Conservation (phyloP, 2,797 vertebrate genomes). For the Mastacembelus armatus region DNA sequence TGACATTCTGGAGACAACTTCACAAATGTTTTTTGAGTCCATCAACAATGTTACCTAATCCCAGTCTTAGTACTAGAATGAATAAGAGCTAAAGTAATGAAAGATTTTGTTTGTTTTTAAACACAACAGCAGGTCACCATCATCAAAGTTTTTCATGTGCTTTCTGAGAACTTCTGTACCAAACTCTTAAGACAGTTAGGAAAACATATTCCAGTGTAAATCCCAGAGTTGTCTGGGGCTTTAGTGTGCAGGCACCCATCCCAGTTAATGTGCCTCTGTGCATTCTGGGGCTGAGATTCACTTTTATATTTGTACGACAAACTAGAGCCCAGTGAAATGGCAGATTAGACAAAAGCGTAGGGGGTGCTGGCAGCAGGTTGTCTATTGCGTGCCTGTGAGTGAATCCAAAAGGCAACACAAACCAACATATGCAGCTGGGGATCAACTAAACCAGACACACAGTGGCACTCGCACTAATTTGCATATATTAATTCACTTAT, state of each 20-base stretch:
- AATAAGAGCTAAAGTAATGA: neutral
- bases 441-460: conserved; percentile 77
- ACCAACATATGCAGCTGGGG: conserved; percentile 79
- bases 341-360: conserved; percentile 79
- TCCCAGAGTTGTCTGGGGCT: conserved; percentile 65
- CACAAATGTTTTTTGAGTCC: neutral
- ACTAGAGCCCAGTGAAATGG: conserved; percentile 76
- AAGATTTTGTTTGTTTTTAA: conserved; percentile 23
- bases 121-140: conserved; percentile 36
- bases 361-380: conserved; percentile 78
- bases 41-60: conserved; percentile 7
- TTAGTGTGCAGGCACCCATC: conserved; percentile 63
- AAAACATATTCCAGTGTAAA: conserved; percentile 69
- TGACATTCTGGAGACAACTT: conserved; percentile 5
- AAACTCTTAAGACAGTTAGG: conserved; percentile 62
- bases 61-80: neutral
- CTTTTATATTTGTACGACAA: conserved; percentile 72
- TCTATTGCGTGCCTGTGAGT: conserved; percentile 80
- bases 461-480: conserved; percentile 73
- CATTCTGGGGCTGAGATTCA: conserved; percentile 71
- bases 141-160: conserved; percentile 47
- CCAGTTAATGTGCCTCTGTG: conserved; percentile 72
- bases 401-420: conserved; percentile 81
- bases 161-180: conserved; percentile 52
- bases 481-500: conserved; percentile 81